phyloP scores from a whole-genome alignment of 2,113 vertebrate genomes.

The Xiphias gladius region DNA sequence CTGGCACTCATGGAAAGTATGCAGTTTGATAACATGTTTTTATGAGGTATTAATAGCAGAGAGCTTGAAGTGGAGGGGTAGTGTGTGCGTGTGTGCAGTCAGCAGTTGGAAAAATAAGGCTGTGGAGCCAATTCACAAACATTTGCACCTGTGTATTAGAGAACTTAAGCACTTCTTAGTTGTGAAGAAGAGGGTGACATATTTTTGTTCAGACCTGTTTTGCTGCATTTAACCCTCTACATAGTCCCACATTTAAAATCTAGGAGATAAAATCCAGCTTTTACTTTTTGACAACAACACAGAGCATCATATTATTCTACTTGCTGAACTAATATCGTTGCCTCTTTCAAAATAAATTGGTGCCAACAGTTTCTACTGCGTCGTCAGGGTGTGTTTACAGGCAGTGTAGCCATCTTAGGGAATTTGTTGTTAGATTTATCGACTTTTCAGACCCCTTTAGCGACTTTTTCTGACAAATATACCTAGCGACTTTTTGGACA shows the following conservation, averaged over 20 bases:
- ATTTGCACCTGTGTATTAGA: slow-evolving; percentile 25
- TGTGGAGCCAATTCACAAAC: not conserved
- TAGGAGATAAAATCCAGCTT: not conserved
- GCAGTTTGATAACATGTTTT: slow-evolving; percentile 71
- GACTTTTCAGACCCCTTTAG: too few species aligned
- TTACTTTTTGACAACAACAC: too few species aligned
- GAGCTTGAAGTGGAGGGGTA: slow-evolving; percentile 46
- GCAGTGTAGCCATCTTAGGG: too few species aligned
- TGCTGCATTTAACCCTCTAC: not conserved
- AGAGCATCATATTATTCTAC: too few species aligned
- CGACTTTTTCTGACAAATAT: too few species aligned
- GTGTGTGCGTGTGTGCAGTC: slow-evolving; percentile 1
- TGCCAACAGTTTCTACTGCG: too few species aligned
- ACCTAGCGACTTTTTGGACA: too few species aligned
- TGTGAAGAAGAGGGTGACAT: not conserved
- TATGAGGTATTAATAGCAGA: slow-evolving; percentile 75
- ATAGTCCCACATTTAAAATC: not conserved
- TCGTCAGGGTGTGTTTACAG: too few species aligned
- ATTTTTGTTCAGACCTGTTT: not conserved
- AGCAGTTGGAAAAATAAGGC: slow-evolving; percentile 31
- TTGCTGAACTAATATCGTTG: too few species aligned
- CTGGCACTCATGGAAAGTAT: slow-evolving; percentile 69
- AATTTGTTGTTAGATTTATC: too few species aligned
- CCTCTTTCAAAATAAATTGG: too few species aligned
- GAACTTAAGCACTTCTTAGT: not conserved